A percentile compares a stretch with the other conserved stretches of the same genome.
Conservation (phyloP, 2,113 vertebrate species). For the Axis porcinus region DNA sequence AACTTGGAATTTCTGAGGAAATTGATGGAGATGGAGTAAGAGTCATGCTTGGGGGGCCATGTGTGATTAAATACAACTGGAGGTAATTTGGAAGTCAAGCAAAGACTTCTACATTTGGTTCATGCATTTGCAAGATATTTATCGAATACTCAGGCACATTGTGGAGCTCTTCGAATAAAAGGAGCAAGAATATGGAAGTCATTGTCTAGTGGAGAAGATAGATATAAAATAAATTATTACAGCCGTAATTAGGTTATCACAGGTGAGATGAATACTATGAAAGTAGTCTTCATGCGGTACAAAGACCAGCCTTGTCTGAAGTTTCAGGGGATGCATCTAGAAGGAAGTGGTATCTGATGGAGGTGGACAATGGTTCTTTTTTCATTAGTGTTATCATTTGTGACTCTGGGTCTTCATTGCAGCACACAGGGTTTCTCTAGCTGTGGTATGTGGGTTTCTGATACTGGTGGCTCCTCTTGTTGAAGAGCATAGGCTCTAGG, state of each 20-base stretch:
- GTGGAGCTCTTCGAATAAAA: not conserved
- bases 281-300: not conserved
- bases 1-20: not conserved
- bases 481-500: not conserved
- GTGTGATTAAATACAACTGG: not conserved
- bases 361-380: fast-evolving
- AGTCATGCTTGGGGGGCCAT: fast-evolving
- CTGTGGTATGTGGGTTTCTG: not conserved
- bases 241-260: not conserved
- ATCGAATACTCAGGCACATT: not conserved
- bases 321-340: fast-evolving
- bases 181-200: not conserved
- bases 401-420: not conserved
- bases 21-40: not conserved
- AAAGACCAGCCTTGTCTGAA: not conserved
- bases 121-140: not conserved
- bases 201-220: not conserved
- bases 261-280: no score
- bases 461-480: not conserved
- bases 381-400: not conserved
- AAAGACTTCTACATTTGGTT: not conserved
- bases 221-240: not conserved
- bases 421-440: not conserved
- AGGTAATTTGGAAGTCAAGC: not conserved
- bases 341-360: fast-evolving